These are phyloP conservation scores for Atta colombica DNA, from an alignment of 1,140 invertebrate genomes.

Conservation along the genomic window DNA sequence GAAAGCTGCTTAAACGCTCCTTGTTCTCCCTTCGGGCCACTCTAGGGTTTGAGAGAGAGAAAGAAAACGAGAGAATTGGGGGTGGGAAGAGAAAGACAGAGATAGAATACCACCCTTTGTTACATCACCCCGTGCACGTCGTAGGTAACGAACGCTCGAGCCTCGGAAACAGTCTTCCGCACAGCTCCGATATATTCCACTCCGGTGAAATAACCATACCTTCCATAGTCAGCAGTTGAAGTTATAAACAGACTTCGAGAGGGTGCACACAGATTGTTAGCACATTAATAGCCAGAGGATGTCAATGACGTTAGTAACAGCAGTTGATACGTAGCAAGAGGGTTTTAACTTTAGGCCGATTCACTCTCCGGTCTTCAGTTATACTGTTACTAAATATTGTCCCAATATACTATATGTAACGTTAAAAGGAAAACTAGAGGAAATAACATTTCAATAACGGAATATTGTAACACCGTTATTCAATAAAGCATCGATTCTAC, in stretches of 20 bases:
- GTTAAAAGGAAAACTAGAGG: not conserved
- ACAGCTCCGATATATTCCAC: slow-evolving; percentile 77
- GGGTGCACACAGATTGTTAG: slow-evolving; percentile 35
- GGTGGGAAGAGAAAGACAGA: slow-evolving; percentile 18
- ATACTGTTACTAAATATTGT: not conserved
- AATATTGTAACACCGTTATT: not conserved
- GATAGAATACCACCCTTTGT: slow-evolving; percentile 54
- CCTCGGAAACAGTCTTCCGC: slow-evolving; percentile 65
- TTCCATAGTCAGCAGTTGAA: slow-evolving; percentile 79
- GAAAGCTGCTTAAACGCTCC: slow-evolving; percentile 85
- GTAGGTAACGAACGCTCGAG: slow-evolving; percentile 72
- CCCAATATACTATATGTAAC: not conserved
- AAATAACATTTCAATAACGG: not conserved
- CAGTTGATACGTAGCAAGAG: slow-evolving; percentile 22
- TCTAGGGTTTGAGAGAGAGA: not conserved
- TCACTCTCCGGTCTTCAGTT: not conserved
- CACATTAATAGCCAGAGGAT: slow-evolving; percentile 43
- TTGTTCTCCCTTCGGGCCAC: slow-evolving; percentile 42
- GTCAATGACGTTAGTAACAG: slow-evolving; percentile 46
- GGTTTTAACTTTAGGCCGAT: not conserved
- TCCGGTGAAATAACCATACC: slow-evolving; percentile 75
- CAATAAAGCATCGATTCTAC: not conserved
- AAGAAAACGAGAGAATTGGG: not conserved
- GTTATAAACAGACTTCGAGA: slow-evolving; percentile 75
- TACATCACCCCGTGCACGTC: slow-evolving; percentile 49